phyloP scores from a whole-genome alignment of 2,888 invertebrate species.

The Bombylius discolor region DNA sequence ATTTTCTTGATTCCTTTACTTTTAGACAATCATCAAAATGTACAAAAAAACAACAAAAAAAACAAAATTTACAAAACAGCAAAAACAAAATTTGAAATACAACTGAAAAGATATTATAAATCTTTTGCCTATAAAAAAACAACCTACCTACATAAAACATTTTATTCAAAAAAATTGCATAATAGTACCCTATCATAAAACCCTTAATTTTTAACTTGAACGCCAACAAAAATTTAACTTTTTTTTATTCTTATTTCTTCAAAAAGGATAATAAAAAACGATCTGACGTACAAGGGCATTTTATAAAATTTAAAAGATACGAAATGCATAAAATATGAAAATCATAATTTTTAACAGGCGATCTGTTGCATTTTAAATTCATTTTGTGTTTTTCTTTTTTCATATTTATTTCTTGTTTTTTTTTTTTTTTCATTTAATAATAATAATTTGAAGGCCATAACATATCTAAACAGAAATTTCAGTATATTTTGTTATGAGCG shows the following conservation, averaged over 20 bases:
- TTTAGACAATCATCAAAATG: neutral
- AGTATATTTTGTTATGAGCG: too few species aligned
- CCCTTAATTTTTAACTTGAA: constrained; percentile 1
- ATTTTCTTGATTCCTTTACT: constrained; percentile 11
- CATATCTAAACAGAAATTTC: too few species aligned
- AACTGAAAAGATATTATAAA: too few species aligned
- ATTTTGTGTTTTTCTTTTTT: neutral
- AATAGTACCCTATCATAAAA: constrained; percentile 7
- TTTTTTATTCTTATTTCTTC: too few species aligned
- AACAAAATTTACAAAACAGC: neutral
- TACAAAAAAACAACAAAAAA: neutral
- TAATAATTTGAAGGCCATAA: too few species aligned
- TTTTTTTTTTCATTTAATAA: too few species aligned
- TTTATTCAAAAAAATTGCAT: constrained; percentile 1
- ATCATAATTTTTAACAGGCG: constrained; percentile 2
- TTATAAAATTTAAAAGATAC: neutral
- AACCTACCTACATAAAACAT: too few species aligned
- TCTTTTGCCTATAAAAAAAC: too few species aligned
- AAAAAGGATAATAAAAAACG: neutral
- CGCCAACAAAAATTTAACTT: neutral
- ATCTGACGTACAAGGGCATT: neutral
- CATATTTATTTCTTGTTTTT: too few species aligned
- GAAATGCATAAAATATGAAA: constrained; percentile 5
- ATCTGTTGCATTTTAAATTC: neutral
- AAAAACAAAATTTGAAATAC: too few species aligned